Evolutionary conservation across 2,113 vertebrate genomes (phyloP).

Genomic region (Pyxicephalus adspersus): DNA sequence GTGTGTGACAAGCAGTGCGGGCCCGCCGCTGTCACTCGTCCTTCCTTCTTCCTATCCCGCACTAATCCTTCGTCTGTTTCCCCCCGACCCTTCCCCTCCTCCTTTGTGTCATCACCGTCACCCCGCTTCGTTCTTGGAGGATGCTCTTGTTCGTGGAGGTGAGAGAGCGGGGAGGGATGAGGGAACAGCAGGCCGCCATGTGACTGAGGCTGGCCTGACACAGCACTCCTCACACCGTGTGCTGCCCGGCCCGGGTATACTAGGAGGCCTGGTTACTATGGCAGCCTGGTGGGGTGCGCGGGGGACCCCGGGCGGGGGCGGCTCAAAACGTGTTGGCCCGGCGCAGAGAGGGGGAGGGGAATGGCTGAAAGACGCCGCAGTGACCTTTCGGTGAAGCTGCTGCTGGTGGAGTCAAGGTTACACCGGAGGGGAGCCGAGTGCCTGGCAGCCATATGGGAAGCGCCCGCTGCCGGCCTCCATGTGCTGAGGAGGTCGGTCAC

Average conservation of each 20-base stretch:
- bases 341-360: constrained; percentile 1
- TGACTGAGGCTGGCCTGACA: constrained; percentile 55
- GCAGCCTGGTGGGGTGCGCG: background rate
- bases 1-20: constrained; percentile 52
- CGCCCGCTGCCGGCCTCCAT: background rate
- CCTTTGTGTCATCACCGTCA: constrained; percentile 24
- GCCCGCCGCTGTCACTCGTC: constrained; percentile 63
- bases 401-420: constrained; percentile 2
- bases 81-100: constrained; percentile 20
- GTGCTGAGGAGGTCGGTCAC: background rate
- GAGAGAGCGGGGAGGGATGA: constrained; percentile 4
- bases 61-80: constrained; percentile 10
- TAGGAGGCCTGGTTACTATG: too few relatives aligned
- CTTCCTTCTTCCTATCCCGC: constrained; percentile 36
- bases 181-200: constrained; percentile 35
- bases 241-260: background rate
- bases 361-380: constrained; percentile 8
- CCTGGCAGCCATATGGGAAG: background rate
- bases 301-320: background rate
- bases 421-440: background rate
- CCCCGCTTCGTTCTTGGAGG: constrained; percentile 23
- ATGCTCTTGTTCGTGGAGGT: constrained; percentile 52
- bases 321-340: background rate
- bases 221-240: constrained; percentile 8
- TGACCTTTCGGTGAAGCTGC: constrained; percentile 33